phyloP scores from a whole-genome alignment of 2,888 invertebrate genomes.

The Phorcus lineatus region DNA sequence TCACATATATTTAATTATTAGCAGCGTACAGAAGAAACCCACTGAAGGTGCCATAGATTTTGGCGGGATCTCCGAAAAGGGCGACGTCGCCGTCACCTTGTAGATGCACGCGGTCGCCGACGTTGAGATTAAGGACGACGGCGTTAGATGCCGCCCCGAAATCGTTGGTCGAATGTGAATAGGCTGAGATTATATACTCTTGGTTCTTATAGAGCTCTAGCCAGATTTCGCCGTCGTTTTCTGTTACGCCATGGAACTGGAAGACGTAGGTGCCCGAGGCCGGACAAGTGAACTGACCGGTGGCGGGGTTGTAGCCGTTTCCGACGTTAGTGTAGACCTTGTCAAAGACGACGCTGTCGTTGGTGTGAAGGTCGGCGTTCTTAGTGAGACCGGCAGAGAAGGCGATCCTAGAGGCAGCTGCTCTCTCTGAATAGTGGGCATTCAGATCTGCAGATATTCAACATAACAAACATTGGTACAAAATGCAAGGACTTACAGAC shows the following conservation, averaged over 20 bases:
- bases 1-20: neutral
- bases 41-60: neutral
- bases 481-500: too few species aligned
- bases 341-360: conserved; percentile 43
- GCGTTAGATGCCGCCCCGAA: conserved; percentile 48
- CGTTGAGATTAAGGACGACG: conserved; percentile 29
- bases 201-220: conserved; percentile 49
- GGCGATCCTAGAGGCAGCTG: conserved; percentile 25
- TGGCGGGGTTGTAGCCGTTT: conserved; percentile 45
- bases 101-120: neutral
- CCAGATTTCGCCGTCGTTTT: conserved; percentile 40
- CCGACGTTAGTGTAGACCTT: conserved; percentile 50
- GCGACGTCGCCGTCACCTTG: neutral
- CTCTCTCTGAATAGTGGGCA: neutral
- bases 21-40: conserved; percentile 1
- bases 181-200: conserved; percentile 47
- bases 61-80: neutral
- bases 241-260: conserved; percentile 46
- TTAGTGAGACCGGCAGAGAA: conserved; percentile 53
- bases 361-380: conserved; percentile 16
- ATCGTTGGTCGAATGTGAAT: conserved; percentile 43
- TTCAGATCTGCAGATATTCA: neutral
- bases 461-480: too few species aligned
- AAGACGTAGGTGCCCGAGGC: conserved; percentile 46
- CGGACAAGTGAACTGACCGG: conserved; percentile 52